phyloP scores from a whole-genome alignment of 2,888 invertebrate species.

The Matsumyia berberina region DNA sequence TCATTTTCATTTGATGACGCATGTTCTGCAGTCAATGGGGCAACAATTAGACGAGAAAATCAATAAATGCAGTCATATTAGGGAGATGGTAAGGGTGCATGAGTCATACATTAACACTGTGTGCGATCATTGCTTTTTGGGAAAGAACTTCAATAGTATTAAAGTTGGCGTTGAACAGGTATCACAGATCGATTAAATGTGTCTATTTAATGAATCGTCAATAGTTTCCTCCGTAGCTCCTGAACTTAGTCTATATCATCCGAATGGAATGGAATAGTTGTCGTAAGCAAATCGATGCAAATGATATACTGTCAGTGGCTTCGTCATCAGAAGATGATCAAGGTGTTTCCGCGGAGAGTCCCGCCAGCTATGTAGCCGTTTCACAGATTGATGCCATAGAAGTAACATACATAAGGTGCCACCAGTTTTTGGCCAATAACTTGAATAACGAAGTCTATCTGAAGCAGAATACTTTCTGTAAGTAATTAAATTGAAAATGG shows the following conservation, averaged over 20 bases:
- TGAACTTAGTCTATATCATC: slow-evolving; percentile 82
- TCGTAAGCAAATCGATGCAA: slow-evolving; percentile 78
- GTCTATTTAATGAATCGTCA: neutral
- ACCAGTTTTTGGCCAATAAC: slow-evolving; percentile 81
- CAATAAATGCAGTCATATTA: slow-evolving; percentile 79
- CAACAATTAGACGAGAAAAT: slow-evolving; percentile 81
- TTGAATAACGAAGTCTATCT: slow-evolving; percentile 81
- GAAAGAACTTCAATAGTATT: slow-evolving; percentile 77
- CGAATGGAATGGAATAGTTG: slow-evolving; percentile 82
- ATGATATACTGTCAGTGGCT: slow-evolving; percentile 64
- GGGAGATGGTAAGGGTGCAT: slow-evolving; percentile 82
- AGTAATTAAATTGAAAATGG: slow-evolving; percentile 64
- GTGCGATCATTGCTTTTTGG: slow-evolving; percentile 81
- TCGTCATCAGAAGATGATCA: slow-evolving; percentile 73
- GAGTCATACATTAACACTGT: slow-evolving; percentile 81
- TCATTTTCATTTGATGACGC: slow-evolving; percentile 85
- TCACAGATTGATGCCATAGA: slow-evolving; percentile 82
- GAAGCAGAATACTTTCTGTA: slow-evolving; percentile 79
- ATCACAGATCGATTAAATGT: neutral
- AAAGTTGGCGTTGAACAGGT: slow-evolving; percentile 81
- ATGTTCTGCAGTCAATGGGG: slow-evolving; percentile 83
- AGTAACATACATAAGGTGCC: slow-evolving; percentile 82
- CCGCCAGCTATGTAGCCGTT: slow-evolving; percentile 78
- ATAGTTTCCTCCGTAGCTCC: slow-evolving; percentile 77
- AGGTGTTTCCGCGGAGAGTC: slow-evolving; percentile 59